Conservation (phyloP, 2,888 invertebrate genomes). For the Cataglyphis rosenhaueri region DNA sequence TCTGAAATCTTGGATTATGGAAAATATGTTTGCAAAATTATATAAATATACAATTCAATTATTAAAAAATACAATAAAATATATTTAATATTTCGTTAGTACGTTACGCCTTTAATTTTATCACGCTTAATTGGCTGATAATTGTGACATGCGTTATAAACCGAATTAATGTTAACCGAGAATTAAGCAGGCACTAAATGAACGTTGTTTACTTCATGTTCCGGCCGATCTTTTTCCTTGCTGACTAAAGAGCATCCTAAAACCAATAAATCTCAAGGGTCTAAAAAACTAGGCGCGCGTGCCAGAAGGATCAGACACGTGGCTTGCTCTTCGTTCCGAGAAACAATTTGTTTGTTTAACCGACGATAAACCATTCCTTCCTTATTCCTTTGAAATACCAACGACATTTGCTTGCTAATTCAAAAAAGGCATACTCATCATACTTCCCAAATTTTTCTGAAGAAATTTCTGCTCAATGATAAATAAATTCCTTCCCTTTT, state of each 20-base stretch:
- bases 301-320: constrained; percentile 74
- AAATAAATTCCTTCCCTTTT: not conserved
- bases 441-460: not conserved
- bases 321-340: constrained; percentile 74
- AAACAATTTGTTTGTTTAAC: constrained; percentile 72
- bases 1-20: not conserved
- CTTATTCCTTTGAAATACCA: not conserved
- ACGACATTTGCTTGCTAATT: not conserved
- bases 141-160: not conserved
- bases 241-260: constrained; percentile 46
- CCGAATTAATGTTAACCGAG: not conserved
- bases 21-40: not conserved
- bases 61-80: not conserved
- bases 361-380: not conserved
- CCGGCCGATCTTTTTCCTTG: not conserved
- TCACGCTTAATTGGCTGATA: not conserved
- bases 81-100: not conserved
- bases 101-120: not conserved
- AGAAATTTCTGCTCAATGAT: not conserved
- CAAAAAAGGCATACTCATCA: not conserved
- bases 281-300: constrained; percentile 71
- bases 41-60: not conserved
- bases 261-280: constrained; percentile 69
- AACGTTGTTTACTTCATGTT: not conserved
- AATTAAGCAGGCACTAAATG: not conserved